phyloP scores from a whole-genome alignment of 2,797 vertebrate genomes.

The Alauda arvensis region DNA sequence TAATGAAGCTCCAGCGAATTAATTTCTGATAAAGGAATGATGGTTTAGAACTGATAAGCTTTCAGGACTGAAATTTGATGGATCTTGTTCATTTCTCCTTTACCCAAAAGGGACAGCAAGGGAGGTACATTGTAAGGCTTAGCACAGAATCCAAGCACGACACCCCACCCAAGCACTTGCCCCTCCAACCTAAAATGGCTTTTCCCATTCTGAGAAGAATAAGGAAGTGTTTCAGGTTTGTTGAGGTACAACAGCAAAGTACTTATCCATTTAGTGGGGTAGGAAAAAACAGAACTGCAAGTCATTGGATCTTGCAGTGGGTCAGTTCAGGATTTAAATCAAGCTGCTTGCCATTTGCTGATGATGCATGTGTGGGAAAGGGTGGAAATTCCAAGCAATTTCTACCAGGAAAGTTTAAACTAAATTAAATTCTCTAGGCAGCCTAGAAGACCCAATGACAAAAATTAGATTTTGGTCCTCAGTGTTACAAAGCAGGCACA shows the following conservation, averaged over 20 bases:
- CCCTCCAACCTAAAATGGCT: neutral
- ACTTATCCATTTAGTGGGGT: fast-evolving
- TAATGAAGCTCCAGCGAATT: neutral
- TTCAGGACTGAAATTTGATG: neutral
- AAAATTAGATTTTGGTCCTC: neutral
- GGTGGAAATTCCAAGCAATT: neutral
- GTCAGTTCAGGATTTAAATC: neutral
- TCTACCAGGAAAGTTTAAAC: neutral
- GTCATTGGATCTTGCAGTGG: neutral
- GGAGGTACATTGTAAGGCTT: neutral
- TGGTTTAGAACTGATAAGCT: neutral
- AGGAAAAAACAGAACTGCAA: neutral
- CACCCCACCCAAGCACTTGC: neutral
- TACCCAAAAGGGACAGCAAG: neutral
- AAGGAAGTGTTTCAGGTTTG: neutral
- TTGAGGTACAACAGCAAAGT: neutral
- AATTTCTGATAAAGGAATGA: neutral
- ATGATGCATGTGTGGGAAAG: fast-evolving
- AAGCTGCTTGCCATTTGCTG: neutral
- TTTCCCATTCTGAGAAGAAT: neutral
- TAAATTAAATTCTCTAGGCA: neutral
- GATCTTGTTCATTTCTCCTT: neutral
- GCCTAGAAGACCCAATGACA: neutral
- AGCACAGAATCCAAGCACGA: neutral
- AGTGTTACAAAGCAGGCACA: neutral